Conservation (phyloP, 2,113 vertebrate genomes). For the Typhlomys cinereus region DNA sequence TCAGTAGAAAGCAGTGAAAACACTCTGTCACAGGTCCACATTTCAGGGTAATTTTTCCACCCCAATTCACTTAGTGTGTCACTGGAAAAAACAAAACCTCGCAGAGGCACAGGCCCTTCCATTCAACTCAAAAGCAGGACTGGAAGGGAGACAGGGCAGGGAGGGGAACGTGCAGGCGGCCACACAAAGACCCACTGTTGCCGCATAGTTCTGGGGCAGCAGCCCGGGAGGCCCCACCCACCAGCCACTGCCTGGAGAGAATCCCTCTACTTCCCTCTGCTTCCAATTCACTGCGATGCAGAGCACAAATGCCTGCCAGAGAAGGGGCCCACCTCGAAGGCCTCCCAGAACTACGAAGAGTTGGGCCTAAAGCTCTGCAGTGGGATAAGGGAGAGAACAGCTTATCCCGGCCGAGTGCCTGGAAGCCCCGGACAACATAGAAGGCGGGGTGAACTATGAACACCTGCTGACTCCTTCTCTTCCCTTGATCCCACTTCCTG, state of each 20-base stretch:
- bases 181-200: slow-evolving; percentile 46
- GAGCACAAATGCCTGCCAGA: accelerated
- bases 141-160: neutral
- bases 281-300: neutral
- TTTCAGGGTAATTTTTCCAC: neutral
- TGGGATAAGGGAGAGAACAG: neutral
- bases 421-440: neutral
- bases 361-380: neutral
- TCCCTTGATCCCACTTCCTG: neutral
- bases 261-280: neutral
- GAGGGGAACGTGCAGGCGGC: neutral
- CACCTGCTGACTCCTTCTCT: no score
- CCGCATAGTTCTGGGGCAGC: neutral
- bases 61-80: neutral
- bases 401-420: neutral
- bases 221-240: neutral
- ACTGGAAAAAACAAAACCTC: slow-evolving; percentile 20
- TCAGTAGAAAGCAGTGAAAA: neutral
- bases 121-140: neutral
- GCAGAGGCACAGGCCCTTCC: slow-evolving; percentile 5
- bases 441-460: no score
- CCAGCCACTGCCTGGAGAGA: no score
- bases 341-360: neutral
- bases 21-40: neutral
- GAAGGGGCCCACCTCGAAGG: neutral